phyloP scores from a whole-genome alignment of 1,140 invertebrate species.

The Sarcophaga peregrina region DNA sequence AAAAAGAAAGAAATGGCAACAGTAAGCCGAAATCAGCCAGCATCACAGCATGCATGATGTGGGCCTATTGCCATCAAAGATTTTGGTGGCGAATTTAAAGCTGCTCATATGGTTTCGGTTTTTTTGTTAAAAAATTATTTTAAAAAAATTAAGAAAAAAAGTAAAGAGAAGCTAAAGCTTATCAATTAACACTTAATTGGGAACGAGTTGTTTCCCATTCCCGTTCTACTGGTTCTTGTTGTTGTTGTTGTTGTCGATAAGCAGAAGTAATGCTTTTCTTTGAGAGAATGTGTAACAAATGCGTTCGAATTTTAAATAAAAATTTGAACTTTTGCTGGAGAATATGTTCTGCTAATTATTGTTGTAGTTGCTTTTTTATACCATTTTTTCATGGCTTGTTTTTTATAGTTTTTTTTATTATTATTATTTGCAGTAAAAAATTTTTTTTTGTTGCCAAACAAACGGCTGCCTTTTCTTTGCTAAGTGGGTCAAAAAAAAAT shows the following conservation, averaged over 20 bases:
- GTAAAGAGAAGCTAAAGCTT: neutral
- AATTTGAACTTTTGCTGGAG: neutral
- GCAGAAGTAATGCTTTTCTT: neutral
- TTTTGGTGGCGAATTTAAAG: neutral
- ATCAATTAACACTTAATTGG: constrained; percentile 5
- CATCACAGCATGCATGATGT: neutral
- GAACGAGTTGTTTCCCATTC: neutral
- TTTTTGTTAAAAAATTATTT: neutral
- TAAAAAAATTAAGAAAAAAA: neutral
- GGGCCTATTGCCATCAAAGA: neutral
- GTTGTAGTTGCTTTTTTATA: neutral
- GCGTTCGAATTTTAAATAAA: neutral
- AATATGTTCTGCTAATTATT: neutral
- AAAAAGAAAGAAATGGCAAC: too few relatives aligned
- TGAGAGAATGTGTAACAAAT: neutral
- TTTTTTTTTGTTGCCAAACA: too few relatives aligned
- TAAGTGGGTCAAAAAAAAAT: neutral
- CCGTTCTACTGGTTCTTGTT: neutral
- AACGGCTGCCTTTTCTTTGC: too few relatives aligned
- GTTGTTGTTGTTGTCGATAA: neutral
- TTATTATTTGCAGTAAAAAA: too few relatives aligned
- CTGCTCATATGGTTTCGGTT: neutral
- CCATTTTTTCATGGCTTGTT: neutral
- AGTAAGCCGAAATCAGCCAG: neutral
- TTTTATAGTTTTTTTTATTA: neutral